Evolutionary conservation across 2,888 invertebrate genomes (phyloP).

Genomic region (Caenorhabditis panamensis): DNA sequence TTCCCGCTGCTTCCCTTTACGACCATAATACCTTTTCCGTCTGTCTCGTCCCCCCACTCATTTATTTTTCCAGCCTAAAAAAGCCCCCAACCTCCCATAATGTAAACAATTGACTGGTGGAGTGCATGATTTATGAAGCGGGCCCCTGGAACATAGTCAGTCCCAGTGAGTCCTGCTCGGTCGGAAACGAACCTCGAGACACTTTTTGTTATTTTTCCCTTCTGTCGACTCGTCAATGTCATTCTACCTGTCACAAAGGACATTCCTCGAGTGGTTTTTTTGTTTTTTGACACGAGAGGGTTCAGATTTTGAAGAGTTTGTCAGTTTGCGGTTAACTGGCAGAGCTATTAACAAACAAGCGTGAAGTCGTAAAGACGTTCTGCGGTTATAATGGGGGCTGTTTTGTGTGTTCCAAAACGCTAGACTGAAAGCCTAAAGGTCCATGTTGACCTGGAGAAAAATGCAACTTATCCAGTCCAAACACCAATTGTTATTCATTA

Average conservation of each 20-base stretch:
- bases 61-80: not conserved
- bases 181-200: too few relatives aligned
- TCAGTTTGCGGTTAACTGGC: too few relatives aligned
- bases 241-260: slow-evolving; percentile 34
- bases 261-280: slow-evolving; percentile 23
- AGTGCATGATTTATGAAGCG: slow-evolving; percentile 49
- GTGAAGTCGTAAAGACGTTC: too few relatives aligned
- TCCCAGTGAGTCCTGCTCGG: not conserved
- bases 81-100: not conserved
- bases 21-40: slow-evolving; percentile 35
- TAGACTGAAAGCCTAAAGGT: not conserved
- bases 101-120: slow-evolving; percentile 14
- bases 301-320: slow-evolving; percentile 33
- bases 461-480: not conserved
- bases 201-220: slow-evolving; percentile 23
- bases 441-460: not conserved
- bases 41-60: slow-evolving; percentile 3
- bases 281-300: too few relatives aligned
- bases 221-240: slow-evolving; percentile 45
- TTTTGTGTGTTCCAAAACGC: too few relatives aligned
- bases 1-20: slow-evolving; percentile 25
- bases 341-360: too few relatives aligned
- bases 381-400: too few relatives aligned
- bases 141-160: slow-evolving; percentile 9
- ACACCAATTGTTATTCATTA: slow-evolving; percentile 15